Base-by-base conservation (phyloP, 1,140 invertebrate genomes). In the Triops cancriformis region DNA sequence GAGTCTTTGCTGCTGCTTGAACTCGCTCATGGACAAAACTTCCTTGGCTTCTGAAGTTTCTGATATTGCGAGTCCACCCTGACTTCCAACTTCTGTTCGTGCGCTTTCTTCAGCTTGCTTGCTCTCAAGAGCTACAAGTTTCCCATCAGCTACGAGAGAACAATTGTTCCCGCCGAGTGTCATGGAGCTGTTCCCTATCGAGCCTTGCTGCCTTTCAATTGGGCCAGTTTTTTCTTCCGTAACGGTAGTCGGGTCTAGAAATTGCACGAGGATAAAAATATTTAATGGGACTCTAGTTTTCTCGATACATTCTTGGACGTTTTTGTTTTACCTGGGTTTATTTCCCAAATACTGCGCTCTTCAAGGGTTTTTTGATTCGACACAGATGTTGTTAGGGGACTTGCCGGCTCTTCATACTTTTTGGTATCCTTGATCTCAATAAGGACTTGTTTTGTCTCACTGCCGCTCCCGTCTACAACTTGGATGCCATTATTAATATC, bases 401-500 rank as follows among this genome's bases (percentile, higher is more conserved):
- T 64, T 64, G 51, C 23, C 51, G 51, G 18, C 51, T 64, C 51
- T 64, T 64, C 51, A 23, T 64, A 9, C 51, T 64, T 64, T 23
- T 64, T 64, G 6, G 14, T 64, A 23, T 23, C 51, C n/a, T 5
- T 6, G 10, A 64, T 64, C 51, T 64, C 51, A 64, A 64, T 64
- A 23, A 64, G 51, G 14, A 64, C 51, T 64, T 64, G 51, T 64
- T 64, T 64, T 64, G 51, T 64, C 51, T 64, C 51, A 3, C 18
- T 3, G 51, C 51, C 1, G n/a, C 51, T 64, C 3, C 51, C 18
- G 51, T 64, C 51, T 64, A 23, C n/a, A 64, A 64, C 51, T 18
- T 64, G 51, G 23, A 64, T 64, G 51, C 14, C 23, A 64, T 64
- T 64, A 64, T 64, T 64, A 64, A 64, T 64, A 64, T 64, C 51